Evolutionary conservation across 2,113 vertebrate genomes (phyloP).

Genomic region (Coturnix japonica): DNA sequence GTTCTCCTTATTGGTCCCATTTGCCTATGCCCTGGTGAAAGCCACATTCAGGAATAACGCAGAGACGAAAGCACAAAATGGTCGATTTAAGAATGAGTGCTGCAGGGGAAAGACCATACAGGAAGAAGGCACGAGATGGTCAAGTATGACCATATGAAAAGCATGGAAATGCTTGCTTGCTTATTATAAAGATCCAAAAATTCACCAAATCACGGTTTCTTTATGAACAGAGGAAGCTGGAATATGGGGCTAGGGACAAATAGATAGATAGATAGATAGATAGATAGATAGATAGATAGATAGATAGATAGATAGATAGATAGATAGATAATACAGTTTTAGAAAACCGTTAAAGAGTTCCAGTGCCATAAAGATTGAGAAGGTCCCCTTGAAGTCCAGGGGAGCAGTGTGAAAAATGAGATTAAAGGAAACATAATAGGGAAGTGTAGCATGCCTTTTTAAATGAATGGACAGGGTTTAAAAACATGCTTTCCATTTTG

Average conservation of each 20-base stretch:
- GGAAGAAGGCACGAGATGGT: not conserved
- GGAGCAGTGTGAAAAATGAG: not conserved
- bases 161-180: not conserved
- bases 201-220: not conserved
- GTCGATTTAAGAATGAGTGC: not conserved
- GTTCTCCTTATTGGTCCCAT: not conserved
- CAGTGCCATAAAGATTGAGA: not conserved
- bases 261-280: too few relatives aligned
- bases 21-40: not conserved
- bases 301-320: too few relatives aligned
- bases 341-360: not conserved
- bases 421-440: not conserved
- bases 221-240: not conserved
- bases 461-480: not conserved
- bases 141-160: not conserved
- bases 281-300: too few relatives aligned
- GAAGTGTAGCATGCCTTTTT: not conserved
- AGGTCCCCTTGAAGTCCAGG: not conserved
- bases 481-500: not conserved
- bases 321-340: not conserved
- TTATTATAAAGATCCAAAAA: not conserved
- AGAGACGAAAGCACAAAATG: not conserved
- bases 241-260: not conserved
- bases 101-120: not conserved
- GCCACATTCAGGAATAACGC: not conserved